Base-by-base conservation (phyloP, 2,113 vertebrate species). In the Colius striatus region DNA sequence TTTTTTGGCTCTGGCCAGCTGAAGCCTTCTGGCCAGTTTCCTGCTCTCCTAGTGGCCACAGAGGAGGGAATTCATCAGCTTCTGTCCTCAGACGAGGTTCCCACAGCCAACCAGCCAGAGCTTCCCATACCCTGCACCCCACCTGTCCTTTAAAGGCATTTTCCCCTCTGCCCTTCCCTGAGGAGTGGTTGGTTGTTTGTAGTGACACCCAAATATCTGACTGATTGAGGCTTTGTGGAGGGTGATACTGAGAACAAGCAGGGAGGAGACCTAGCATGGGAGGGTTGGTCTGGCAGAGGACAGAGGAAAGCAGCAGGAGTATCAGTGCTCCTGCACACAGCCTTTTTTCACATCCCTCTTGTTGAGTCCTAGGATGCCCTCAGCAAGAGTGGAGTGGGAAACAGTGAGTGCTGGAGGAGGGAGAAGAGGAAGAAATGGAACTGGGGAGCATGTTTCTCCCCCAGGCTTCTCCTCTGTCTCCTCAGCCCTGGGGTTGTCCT, bases 381-480 rank as follows among this genome's bases (percentile, higher is more conserved):
- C 32, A 68, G 45, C 0, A 1, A 41, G 20, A 75, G 61, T 2
- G 2, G 16, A 11, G 43, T 3, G 1, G 34, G 79, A 50, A 63
- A 30, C 21, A 16, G 13, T 7, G 14, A 38, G 43, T 41, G 6
- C 38, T 55, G 29, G 27, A 89, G 9, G 30, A 48, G 7, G 16
- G 30, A 36, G 53, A 68, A 61, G 29, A 34, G 38, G 16, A 79
- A 80, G 47, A 83, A 76, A 74, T 9, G 2, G 51, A 53, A 11
- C 16, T 2, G 3, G 21, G 36, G 18, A 66, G 22, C 26, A 60
- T 21, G 4, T 89, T 87, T 89, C 38, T 95, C 16, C 20, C 74
- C 30, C 41, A 65, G 62, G 20, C 34, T 76, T 85, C 71, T 89
- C 20, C 29, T 77, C 61, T 72, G 30, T 60, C 13, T 78, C 25